These are phyloP conservation scores for Pterocles gutturalis DNA, from an alignment of 2,113 vertebrate genomes.

Conservation along the genomic window DNA sequence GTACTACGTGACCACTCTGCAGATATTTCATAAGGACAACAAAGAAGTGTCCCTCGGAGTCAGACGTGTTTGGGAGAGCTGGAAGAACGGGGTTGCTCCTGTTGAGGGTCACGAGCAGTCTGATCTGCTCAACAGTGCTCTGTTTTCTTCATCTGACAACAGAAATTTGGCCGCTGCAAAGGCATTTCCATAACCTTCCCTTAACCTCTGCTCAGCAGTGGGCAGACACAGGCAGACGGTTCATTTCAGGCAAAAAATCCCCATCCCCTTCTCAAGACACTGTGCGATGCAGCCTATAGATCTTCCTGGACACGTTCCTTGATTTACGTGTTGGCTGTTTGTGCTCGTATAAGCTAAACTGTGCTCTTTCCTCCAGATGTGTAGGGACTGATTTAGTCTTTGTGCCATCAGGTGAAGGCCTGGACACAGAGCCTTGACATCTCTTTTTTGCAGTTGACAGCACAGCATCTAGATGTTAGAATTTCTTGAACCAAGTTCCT, in stretches of 20 bases:
- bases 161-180: background rate
- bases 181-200: slow-evolving; percentile 34
- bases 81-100: background rate
- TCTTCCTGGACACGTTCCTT: background rate
- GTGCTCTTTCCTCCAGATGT: background rate
- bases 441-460: background rate
- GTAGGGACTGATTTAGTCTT: background rate
- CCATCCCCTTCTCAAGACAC: background rate
- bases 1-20: background rate
- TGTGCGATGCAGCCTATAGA: background rate
- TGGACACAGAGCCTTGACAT: background rate
- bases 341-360: background rate
- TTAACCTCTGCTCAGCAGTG: slow-evolving; percentile 31
- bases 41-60: background rate
- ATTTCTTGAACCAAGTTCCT: background rate
- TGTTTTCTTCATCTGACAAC: background rate
- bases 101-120: background rate
- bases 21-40: background rate
- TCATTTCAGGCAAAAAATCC: background rate
- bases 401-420: background rate
- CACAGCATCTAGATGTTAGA: background rate
- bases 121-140: background rate
- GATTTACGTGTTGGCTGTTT: background rate
- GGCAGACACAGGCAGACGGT: background rate
- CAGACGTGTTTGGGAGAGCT: background rate